Percentiles rank a stretch among this genome's conserved stretches.
Evolutionary conservation across 2,113 vertebrate genomes (phyloP).

Genomic region (Pyrgilauda ruficollis): DNA sequence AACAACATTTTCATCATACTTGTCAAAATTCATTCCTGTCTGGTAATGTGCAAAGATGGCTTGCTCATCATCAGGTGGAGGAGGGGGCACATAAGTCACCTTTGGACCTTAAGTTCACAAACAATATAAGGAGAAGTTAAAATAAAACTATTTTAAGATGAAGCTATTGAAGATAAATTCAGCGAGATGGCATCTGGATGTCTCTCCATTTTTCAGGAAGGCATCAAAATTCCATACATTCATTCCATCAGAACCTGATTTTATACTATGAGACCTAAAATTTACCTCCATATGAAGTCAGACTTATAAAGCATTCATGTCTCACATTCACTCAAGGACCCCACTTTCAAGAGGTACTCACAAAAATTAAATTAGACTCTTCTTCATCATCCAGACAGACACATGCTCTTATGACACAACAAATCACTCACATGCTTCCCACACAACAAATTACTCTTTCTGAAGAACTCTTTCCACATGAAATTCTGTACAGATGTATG

Average conservation of each 20-base stretch:
- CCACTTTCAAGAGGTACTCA: neutral
- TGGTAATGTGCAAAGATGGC: slow-evolving; percentile 86
- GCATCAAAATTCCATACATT: neutral
- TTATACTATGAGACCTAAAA: neutral
- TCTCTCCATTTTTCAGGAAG: neutral
- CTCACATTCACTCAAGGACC: neutral
- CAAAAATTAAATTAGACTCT: neutral
- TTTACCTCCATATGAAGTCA: neutral
- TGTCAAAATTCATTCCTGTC: slow-evolving; percentile 91
- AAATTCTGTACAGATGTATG: neutral
- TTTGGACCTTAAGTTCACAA: slow-evolving; percentile 73
- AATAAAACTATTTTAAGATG: neutral
- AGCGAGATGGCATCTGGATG: neutral
- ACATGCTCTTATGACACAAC: neutral
- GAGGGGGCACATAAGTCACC: slow-evolving; percentile 88
- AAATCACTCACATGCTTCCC: neutral
- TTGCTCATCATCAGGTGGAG: slow-evolving; percentile 84
- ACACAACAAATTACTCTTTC: neutral
- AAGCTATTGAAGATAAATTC: neutral
- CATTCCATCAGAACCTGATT: neutral
- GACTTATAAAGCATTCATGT: neutral
- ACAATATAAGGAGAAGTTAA: neutral
- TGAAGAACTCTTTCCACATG: neutral
- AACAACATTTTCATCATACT: slow-evolving; percentile 89
- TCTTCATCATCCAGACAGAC: neutral